These are phyloP conservation scores for Labia minor DNA, from an alignment of 2,888 invertebrate genomes.

Conservation along the genomic window DNA sequence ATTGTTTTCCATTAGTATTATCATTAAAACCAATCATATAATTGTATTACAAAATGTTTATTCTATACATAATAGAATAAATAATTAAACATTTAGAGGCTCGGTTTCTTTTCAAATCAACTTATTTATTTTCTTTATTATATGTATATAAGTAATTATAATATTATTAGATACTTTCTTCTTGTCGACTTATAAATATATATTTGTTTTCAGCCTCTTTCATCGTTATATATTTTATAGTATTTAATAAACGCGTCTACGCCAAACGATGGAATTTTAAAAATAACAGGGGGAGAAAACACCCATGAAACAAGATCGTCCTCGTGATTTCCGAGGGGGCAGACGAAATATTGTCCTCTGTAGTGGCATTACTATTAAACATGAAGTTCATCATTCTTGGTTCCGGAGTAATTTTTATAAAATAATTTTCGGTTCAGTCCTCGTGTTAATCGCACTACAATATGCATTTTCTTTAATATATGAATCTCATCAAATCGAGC, in stretches of 20 bases:
- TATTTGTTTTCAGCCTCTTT: no score
- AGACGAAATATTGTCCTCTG: not conserved
- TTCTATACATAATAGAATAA: no score
- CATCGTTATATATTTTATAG: not conserved
- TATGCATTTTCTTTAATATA: slow-evolving; percentile 42
- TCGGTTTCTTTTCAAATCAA: no score
- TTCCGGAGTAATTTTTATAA: not conserved
- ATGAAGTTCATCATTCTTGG: not conserved
- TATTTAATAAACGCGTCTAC: not conserved
- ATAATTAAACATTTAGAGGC: no score
- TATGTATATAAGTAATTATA: no score
- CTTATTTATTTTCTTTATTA: no score
- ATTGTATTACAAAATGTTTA: no score
- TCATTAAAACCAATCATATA: no score
- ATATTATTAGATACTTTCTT: no score
- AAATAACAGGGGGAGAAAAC: not conserved
- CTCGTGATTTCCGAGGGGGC: slow-evolving; percentile 4
- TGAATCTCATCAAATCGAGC: not conserved
- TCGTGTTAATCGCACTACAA: slow-evolving; percentile 57
- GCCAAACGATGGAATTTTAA: not conserved
- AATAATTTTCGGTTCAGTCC: slow-evolving; percentile 29
- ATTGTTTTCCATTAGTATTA: no score
- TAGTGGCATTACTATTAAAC: not conserved
- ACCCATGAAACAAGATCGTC: slow-evolving; percentile 5
- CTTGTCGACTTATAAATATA: no score